Evolutionary conservation across 1,140 invertebrate genomes (phyloP), one percentile per base, ranked within the genome.

Genomic region (Conopomorpha cramerella): DNA sequence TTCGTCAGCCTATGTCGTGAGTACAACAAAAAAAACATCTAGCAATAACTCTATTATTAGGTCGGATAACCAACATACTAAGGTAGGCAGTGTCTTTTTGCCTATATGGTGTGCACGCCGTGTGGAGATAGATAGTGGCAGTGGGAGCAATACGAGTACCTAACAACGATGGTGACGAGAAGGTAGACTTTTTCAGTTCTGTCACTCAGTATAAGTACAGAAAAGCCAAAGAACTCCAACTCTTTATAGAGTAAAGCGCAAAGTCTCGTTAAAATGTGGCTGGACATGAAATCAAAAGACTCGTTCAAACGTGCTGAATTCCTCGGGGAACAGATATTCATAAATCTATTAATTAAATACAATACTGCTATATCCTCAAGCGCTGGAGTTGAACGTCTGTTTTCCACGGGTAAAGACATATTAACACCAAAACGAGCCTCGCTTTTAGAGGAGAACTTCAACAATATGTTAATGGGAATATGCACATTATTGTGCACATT

Each of bases 391-490:
- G 41, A 48, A 47, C 36, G 39, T 45, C 40, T 49, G 3, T 46
- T 49, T 46, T 53, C 42, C 27, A 41, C 38, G 37, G 46, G 39
- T 33, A 49, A 53, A 49, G 41, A 49, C 31, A 49, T 49, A 44
- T 48, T 43, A 45, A 48, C 41, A 39, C 41, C 40, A 34, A 48
- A 51, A 46, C 41, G 39, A 46, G 34, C 45, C 32, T 41, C 43
- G 41, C 47, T 51, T 46, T 49, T 46, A 40, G 41, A 51, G 36
- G 45, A n/a, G n/a, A n/a, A n/a, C n/a, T n/a, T n/a, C n/a, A n/a
- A n/a, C n/a, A n/a, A n/a, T n/a, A n/a, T n/a, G n/a, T n/a, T n/a
- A n/a, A n/a, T n/a, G n/a, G n/a, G n/a, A n/a, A n/a, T n/a, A n/a
- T n/a, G n/a, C n/a, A n/a, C n/a, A n/a, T n/a, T n/a, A n/a, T n/a